These are phyloP conservation scores for Podarcis raffonei DNA, from an alignment of 2,113 vertebrate species.

Conservation along the genomic window DNA sequence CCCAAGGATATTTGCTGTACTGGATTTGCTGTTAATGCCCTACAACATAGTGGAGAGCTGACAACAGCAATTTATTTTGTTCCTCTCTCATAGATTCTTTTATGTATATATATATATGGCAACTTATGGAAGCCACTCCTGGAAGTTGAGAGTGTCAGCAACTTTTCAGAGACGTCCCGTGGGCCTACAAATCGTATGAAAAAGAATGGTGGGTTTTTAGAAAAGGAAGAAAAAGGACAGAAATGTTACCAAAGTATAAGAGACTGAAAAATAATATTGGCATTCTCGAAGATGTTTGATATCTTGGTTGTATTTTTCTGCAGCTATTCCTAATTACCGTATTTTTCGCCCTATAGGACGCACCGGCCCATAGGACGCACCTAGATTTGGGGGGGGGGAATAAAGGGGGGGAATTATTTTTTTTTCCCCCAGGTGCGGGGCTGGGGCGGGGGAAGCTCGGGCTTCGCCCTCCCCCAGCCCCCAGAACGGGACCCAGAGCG, in stretches of 20 bases:
- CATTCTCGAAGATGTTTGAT: neutral
- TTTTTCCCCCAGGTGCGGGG: too few relatives aligned
- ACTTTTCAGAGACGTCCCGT: neutral
- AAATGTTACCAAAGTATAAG: neutral
- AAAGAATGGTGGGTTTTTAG: constrained; percentile 6
- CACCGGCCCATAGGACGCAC: too few relatives aligned
- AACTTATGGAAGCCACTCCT: constrained; percentile 24
- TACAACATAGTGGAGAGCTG: neutral
- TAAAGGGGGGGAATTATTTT: too few relatives aligned
- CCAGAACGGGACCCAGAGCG: too few relatives aligned
- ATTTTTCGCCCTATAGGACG: too few relatives aligned
- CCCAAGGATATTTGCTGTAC: neutral
- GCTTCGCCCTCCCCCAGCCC: too few relatives aligned
- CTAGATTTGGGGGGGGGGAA: too few relatives aligned
- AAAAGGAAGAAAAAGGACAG: neutral
- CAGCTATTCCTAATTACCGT: neutral
- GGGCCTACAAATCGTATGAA: neutral
- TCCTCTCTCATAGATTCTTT: neutral
- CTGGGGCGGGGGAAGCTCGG: too few relatives aligned
- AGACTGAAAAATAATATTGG: neutral
- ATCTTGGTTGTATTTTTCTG: neutral
- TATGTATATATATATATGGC: neutral
- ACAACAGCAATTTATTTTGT: neutral
- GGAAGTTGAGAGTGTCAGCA: constrained; percentile 20
- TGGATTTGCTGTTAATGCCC: too few relatives aligned